Conservation (phyloP, 2,113 vertebrate genomes). For the Rana temporaria region DNA sequence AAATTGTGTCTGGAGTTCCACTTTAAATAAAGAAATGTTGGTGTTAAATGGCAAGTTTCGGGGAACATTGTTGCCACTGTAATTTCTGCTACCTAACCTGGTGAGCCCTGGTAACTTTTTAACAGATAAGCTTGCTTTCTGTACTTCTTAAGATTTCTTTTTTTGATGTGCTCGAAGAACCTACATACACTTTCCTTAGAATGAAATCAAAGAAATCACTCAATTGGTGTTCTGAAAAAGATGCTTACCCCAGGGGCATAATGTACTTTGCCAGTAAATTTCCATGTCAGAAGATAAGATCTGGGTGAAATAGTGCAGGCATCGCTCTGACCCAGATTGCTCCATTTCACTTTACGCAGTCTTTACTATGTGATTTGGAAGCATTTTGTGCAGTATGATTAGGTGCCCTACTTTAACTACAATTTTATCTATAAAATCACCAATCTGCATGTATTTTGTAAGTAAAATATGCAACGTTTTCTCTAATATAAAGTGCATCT, state of each 20-base stretch:
- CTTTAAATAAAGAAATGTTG: too few relatives aligned
- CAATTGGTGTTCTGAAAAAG: not conserved
- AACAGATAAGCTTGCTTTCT: not conserved
- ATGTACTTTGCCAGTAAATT: slow-evolving; percentile 17
- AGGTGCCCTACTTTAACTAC: not conserved
- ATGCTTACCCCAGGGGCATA: slow-evolving; percentile 4
- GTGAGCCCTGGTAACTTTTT: too few relatives aligned
- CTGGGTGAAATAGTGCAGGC: not conserved
- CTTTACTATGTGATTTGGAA: slow-evolving; percentile 6
- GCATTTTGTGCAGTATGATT: not conserved
- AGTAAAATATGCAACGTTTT: too few relatives aligned
- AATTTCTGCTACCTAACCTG: too few relatives aligned
- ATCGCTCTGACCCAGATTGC: slow-evolving; percentile 20
- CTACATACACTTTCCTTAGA: slow-evolving; percentile 1
- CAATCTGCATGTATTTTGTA: too few relatives aligned
- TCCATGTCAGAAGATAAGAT: slow-evolving; percentile 8
- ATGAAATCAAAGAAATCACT: slow-evolving; percentile 21
- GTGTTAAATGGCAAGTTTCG: too few relatives aligned
- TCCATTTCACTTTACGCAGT: slow-evolving; percentile 5
- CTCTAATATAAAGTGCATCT: too few relatives aligned
- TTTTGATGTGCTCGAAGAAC: slow-evolving; percentile 22
- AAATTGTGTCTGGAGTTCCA: too few relatives aligned
- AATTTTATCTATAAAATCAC: not conserved
- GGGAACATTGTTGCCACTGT: too few relatives aligned
- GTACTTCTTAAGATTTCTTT: not conserved